Conservation (phyloP, 2,113 vertebrate species). For the Lathamus discolor region DNA sequence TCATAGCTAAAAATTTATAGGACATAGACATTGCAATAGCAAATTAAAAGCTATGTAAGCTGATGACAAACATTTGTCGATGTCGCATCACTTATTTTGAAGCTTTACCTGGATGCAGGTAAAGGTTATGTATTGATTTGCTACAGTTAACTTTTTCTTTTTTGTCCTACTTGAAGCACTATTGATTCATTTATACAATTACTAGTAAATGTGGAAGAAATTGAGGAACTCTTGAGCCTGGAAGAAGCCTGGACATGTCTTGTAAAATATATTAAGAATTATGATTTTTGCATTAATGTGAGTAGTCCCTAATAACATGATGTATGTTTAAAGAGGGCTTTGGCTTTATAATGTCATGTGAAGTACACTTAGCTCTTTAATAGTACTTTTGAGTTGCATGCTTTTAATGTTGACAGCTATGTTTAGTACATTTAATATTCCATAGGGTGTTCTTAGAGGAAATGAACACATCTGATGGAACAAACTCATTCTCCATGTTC, state of each 20-base stretch:
- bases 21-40: background rate
- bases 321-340: slow-evolving; percentile 57
- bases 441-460: slow-evolving; percentile 57
- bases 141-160: background rate
- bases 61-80: background rate
- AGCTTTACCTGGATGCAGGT: background rate
- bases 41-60: background rate
- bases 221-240: slow-evolving; percentile 27
- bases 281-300: slow-evolving; percentile 56
- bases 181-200: slow-evolving; percentile 57
- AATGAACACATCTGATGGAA: slow-evolving; percentile 48
- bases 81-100: background rate
- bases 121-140: background rate
- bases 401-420: slow-evolving; percentile 70
- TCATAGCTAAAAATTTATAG: background rate
- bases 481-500: slow-evolving; percentile 59
- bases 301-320: slow-evolving; percentile 57
- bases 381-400: slow-evolving; percentile 53
- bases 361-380: slow-evolving; percentile 66
- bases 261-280: slow-evolving; percentile 62
- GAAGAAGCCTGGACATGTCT: slow-evolving; percentile 24
- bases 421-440: slow-evolving; percentile 65
- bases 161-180: background rate
- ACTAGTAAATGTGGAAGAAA: slow-evolving; percentile 32
- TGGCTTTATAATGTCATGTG: slow-evolving; percentile 61